phyloP scores from a whole-genome alignment of 2,888 invertebrate genomes.

The Ophraella communa region DNA sequence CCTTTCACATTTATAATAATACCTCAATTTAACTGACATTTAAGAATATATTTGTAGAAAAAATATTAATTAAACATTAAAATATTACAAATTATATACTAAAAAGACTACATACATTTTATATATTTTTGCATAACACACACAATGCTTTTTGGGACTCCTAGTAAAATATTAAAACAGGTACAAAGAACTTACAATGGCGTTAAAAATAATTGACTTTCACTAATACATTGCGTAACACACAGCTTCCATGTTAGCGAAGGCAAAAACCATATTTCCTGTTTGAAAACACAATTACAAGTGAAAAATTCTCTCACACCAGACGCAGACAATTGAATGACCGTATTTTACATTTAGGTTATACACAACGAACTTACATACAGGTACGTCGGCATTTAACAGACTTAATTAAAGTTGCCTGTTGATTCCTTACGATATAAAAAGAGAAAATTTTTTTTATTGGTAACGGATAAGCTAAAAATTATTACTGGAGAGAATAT shows the following conservation, averaged over 20 bases:
- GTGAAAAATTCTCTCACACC: slow-evolving; percentile 30
- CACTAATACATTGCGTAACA: slow-evolving; percentile 31
- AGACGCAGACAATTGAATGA: slow-evolving; percentile 27
- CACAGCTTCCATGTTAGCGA: slow-evolving; percentile 32
- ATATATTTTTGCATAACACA: no score
- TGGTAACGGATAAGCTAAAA: no score
- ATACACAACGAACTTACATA: not conserved
- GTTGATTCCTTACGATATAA: not conserved
- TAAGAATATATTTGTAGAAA: no score
- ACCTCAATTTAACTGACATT: no score
- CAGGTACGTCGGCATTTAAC: not conserved
- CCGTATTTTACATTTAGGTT: slow-evolving; percentile 19
- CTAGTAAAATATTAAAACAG: slow-evolving; percentile 26
- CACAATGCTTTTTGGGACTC: not conserved
- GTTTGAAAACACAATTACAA: slow-evolving; percentile 34
- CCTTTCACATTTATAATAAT: no score
- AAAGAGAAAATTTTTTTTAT: no score
- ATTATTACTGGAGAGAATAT: no score
- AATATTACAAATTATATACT: no score
- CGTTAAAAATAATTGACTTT: slow-evolving; percentile 30
- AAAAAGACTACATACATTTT: no score
- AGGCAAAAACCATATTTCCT: slow-evolving; percentile 38
- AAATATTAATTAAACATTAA: no score
- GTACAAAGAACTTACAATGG: slow-evolving; percentile 27
- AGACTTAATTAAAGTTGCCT: not conserved